Conservation (phyloP, 2,113 vertebrate species). For the Laticauda laticaudata region DNA sequence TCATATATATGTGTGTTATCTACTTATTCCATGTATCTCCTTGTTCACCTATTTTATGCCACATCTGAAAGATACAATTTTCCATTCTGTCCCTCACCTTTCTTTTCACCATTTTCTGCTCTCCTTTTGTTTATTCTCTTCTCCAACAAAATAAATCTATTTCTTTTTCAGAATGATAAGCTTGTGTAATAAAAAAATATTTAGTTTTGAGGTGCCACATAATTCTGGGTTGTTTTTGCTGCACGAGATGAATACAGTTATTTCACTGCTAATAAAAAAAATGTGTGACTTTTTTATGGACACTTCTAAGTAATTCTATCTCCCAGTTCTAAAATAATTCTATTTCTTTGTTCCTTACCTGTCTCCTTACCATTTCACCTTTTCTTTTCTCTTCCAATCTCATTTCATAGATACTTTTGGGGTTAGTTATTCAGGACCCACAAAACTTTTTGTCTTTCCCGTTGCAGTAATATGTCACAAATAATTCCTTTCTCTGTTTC, state of each 20-base stretch:
- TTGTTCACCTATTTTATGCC: neutral
- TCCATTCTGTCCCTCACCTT: neutral
- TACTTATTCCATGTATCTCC: neutral
- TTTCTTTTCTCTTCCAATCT: neutral
- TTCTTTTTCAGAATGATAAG: neutral
- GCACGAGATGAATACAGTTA: neutral
- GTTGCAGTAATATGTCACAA: neutral
- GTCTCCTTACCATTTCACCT: neutral
- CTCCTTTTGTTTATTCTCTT: neutral
- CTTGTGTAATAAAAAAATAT: neutral
- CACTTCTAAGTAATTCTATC: neutral
- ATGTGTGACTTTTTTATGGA: neutral
- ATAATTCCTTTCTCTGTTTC: neutral
- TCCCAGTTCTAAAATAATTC: neutral
- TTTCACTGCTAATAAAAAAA: neutral
- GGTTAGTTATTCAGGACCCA: neutral
- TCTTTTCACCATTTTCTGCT: neutral
- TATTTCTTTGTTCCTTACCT: neutral
- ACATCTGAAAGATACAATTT: neutral
- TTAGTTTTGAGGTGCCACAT: neutral
- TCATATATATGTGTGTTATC: neutral
- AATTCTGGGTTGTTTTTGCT: neutral
- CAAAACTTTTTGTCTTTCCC: neutral
- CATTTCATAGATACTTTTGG: neutral
- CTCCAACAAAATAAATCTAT: neutral